Evolutionary conservation across 1,140 invertebrate species (phyloP).

Genomic region (Chlorops oryzae): DNA sequence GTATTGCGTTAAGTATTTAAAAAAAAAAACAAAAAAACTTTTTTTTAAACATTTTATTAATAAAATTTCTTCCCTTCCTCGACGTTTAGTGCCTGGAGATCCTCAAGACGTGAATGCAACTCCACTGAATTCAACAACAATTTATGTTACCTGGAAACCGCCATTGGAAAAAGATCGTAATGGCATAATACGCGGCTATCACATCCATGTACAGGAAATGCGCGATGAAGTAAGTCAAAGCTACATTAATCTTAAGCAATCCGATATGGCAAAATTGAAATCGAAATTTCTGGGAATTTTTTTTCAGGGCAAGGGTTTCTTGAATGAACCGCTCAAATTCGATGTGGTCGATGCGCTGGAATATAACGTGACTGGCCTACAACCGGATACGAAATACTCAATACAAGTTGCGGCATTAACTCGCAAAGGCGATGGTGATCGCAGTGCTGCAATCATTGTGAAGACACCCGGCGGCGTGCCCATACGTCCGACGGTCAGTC

Average conservation of each 20-base stretch:
- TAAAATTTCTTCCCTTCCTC: conserved; percentile 42
- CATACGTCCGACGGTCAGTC: conserved; percentile 72
- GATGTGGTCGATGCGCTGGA: conserved; percentile 77
- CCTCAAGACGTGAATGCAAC: conserved; percentile 83
- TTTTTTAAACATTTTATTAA: conserved; percentile 1
- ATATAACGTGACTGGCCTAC: conserved; percentile 78
- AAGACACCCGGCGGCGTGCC: conserved; percentile 92
- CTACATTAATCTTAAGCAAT: too few species aligned
- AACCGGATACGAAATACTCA: conserved; percentile 89
- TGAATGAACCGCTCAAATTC: conserved; percentile 77
- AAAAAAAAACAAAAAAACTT: neutral
- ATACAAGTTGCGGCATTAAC: conserved; percentile 90
- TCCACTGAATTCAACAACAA: conserved; percentile 86
- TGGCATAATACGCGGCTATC: conserved; percentile 94
- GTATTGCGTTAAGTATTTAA: too few species aligned
- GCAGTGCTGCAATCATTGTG: conserved; percentile 73
- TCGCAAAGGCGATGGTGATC: conserved; percentile 87
- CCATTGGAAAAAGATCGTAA: conserved; percentile 85
- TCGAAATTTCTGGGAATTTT: too few species aligned
- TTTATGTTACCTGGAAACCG: conserved; percentile 86
- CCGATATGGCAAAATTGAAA: too few species aligned
- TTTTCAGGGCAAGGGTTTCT: conserved; percentile 72
- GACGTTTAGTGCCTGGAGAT: conserved; percentile 84
- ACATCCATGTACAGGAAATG: conserved; percentile 90
- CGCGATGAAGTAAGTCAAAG: conserved; percentile 67